Base-by-base conservation (phyloP, 1,140 invertebrate genomes). In the Drosophila guanche region DNA sequence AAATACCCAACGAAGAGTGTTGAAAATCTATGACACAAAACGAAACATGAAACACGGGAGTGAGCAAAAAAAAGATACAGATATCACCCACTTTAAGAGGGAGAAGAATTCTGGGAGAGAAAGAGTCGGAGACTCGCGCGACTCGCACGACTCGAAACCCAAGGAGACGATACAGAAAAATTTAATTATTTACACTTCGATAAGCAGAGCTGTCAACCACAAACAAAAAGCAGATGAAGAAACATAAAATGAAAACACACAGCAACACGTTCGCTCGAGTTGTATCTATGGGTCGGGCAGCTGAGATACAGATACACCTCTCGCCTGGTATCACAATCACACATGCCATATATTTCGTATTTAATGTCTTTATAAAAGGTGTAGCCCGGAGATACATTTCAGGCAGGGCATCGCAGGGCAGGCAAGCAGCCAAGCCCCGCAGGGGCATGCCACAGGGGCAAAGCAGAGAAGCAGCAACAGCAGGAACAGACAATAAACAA, bases 121-220 rank as follows among this genome's bases (percentile, higher is more conserved):
- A 10, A 37, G 33, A 37, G 33, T 2, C 7, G 6, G 2, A 8
- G 29, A 33, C 29, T 37, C 29, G 29, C 29, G 29, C 29, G 29
- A 8, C 29, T 33, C 33, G 33, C 33, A 37, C 33, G 33, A 37
- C 33, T 12, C 33, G 33, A 12, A 4, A 55, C 23, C 14, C 51
- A 52, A 23, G 37, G 48, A 41, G 43, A 46, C 58, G 67, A 60
- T 62, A 89, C 54, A 76, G 68, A 76, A 76, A 89, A 78, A 79
- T 66, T 79, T 79, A 76, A 86, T 86, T 90, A 90, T 90, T 90
- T 90, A 90, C 89, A 85, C 78, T 63, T 86, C 80, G 89, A 90
- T 90, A 90, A 90, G 80, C 84, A 90, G 61, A 42, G 46, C 73
- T 81, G 79, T 85, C 79, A 84, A 85, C 79, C 79, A 84, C 79